Evolutionary conservation across 2,888 invertebrate species (phyloP).

Genomic region (Zygothrica quintamaculata): DNA sequence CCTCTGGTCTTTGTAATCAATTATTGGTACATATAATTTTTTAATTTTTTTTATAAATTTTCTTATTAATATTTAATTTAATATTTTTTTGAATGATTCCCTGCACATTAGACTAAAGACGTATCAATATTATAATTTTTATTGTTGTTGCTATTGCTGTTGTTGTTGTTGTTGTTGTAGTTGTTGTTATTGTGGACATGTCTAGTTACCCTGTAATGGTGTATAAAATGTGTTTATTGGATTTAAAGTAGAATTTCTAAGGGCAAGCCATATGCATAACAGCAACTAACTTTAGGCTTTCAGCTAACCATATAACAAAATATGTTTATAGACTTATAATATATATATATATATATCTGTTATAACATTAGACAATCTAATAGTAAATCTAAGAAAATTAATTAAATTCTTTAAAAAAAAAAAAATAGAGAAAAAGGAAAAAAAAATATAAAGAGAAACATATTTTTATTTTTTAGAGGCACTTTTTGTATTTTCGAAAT

Average conservation of each 20-base stretch:
- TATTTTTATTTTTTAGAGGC: slow-evolving; percentile 41
- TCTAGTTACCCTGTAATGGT: slow-evolving; percentile 51
- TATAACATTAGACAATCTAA: too few relatives aligned
- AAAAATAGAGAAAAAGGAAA: too few relatives aligned
- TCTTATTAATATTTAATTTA: too few relatives aligned
- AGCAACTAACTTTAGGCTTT: slow-evolving; percentile 50
- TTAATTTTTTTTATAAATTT: slow-evolving; percentile 15
- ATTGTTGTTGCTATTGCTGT: too few relatives aligned
- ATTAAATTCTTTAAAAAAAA: too few relatives aligned
- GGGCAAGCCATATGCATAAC: slow-evolving; percentile 23
- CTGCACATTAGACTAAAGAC: slow-evolving; percentile 41
- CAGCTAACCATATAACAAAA: slow-evolving; percentile 64
- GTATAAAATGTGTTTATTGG: too few relatives aligned
- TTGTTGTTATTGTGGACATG: slow-evolving; percentile 30
- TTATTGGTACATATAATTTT: slow-evolving; percentile 5
- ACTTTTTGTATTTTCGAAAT: slow-evolving; percentile 49
- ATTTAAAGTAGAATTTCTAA: not conserved
- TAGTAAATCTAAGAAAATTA: too few relatives aligned
- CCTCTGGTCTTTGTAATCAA: slow-evolving; percentile 18
- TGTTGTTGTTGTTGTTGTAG: too few relatives aligned
- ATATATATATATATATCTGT: too few relatives aligned
- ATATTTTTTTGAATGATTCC: too few relatives aligned
- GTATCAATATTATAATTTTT: slow-evolving; percentile 16
- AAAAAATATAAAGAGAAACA: too few relatives aligned
- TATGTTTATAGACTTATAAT: slow-evolving; percentile 36